Evolutionary conservation across 2,888 invertebrate species (phyloP).

Genomic region (Lucinisca nassula): DNA sequence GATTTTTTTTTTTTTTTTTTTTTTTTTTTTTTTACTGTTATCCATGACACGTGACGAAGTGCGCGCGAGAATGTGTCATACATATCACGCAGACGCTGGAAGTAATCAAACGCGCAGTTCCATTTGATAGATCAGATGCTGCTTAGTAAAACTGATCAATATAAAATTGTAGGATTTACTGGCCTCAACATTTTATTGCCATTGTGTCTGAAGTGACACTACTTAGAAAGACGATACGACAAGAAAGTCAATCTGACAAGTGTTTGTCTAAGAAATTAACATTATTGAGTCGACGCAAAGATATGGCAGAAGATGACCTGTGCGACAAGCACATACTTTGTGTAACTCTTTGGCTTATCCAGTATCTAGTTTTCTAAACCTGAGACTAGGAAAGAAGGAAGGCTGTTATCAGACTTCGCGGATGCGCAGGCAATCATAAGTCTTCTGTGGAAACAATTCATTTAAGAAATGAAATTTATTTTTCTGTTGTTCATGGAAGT

Average conservation of each 20-base stretch:
- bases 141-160: neutral
- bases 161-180: neutral
- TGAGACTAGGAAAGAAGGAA: too few species aligned
- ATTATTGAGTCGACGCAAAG: neutral
- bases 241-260: conserved; percentile 11
- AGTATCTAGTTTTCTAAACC: too few species aligned
- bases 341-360: too few species aligned
- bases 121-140: neutral
- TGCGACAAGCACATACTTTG: too few species aligned
- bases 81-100: conserved; percentile 3
- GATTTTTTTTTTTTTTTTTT: too few species aligned
- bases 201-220: neutral
- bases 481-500: too few species aligned
- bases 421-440: too few species aligned
- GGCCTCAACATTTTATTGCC: conserved; percentile 2
- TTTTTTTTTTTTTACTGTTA: too few species aligned
- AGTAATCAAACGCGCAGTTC: conserved; percentile 9
- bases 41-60: conserved; percentile 2
- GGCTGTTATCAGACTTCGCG: too few species aligned
- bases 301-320: too few species aligned
- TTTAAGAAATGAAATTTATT: too few species aligned
- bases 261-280: conserved; percentile 15
- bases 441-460: too few species aligned
- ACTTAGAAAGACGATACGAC: neutral
- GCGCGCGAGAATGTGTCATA: conserved; percentile 7